Base-by-base conservation (phyloP, 2,797 vertebrate genomes). In the Falco columbarius region DNA sequence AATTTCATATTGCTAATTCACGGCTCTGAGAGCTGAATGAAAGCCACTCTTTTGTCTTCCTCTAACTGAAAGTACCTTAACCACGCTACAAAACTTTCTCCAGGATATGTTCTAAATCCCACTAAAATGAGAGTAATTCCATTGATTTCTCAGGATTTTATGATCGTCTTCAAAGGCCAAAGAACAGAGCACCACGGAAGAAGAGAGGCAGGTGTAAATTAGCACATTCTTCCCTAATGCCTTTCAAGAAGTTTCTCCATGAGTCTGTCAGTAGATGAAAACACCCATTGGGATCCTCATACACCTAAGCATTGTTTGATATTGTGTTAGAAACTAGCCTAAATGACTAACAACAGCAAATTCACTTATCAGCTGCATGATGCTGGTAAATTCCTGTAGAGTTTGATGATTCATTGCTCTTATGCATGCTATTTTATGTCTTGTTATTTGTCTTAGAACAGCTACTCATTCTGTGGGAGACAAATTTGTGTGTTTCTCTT, bases 401-500 rank as follows among this genome's bases (percentile, higher is more conserved):
- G 32, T 71, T 68, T 76, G 47, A 93, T 93, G 93, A 97, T 94
- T 95, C 93, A 93, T 85, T 85, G 76, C 75, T 95, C 96, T 95
- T 87, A 95, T 79, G 74, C 72, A 97, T 90, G 70, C 30, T 87
- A 52, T 95, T 96, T 93, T 81, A 95, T 87, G 90, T 76, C 80
- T 81, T 67, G 52, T 89, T 94, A 77, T 96, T 95, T 95, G 27
- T 95, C 85, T 97, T 97, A 93, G 94, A 93, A 90, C 83, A 94
- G 63, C 32, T 29, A 74, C 49, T 97, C 49, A 34, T 90, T 81
- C 61, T 75, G 63, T 63, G 49, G 47, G 52, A 87, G 71, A 92
- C 8, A 71, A 91, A 87, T 82, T 26, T 81, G 7, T 75, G 32
- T 44, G 8, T 63, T 96, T 77, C 44, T 70, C 46, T 71, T 89